Base-by-base conservation (phyloP, 2,113 vertebrate species). In the Ornithorhynchus anatinus region DNA sequence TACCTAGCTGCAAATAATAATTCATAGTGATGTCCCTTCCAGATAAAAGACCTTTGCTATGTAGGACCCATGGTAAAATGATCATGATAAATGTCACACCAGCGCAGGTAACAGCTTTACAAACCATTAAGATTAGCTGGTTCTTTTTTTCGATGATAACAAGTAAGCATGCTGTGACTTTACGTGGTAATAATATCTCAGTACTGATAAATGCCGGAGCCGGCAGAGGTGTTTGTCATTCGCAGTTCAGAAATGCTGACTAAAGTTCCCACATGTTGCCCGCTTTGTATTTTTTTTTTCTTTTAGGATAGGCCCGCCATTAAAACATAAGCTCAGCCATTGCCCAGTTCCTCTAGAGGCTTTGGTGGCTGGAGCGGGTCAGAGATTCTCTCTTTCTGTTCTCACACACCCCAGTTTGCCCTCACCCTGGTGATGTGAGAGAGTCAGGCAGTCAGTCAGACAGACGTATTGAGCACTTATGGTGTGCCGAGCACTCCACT, bases 1-100 rank as follows among this genome's bases (percentile, higher is more conserved):
- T 94, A 98, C 96, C 95, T 96, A 96, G 95, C 95, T 93, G 88
- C 93, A 95, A 97, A 97, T 97, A 96, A 98, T 98, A 97, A 98
- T 98, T 99, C 96, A 97, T 96, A 96, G 96, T 94, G 96, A 98
- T 97, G 94, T 94, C 90, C 93, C 93, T 94, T 94, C 92, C 89
- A 92, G 96, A 98, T 97, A 97, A 95, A 95, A 94, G 90, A 95
- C 96, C 95, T 97, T 95, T 95, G 93, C 86, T 91, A 88, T 89
- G 92, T 92, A 92, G 91, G 91, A 92, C 92, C 93, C 88, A 88
- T 93, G 89, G 94, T 94, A 95, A 96, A 96, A 95, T 94, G 94
- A 95, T 94, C 88, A 93, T 96, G 97, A 98, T 98, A 95, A 97
- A 99, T 97, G 96, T 95, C 95, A 94, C 92, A 94, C 89, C 86